These are phyloP conservation scores for Phocides pigmalion DNA, from an alignment of 1,140 invertebrate genomes.

Conservation along the genomic window DNA sequence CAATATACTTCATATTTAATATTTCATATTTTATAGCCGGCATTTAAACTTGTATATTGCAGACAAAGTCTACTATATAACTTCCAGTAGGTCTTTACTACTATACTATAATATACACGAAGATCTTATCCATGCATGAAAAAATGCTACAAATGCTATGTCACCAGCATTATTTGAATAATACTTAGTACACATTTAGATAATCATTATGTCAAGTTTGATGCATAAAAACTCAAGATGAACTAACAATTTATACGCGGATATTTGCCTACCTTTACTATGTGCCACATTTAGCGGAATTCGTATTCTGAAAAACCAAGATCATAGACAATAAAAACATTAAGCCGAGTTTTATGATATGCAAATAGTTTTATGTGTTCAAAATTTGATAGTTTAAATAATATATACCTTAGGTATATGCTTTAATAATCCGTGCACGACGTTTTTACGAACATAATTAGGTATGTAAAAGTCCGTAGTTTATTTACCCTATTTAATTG, in stretches of 20 bases:
- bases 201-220: too few species aligned
- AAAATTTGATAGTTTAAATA: not conserved
- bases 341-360: conserved; percentile 15
- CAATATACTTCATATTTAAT: too few species aligned
- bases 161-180: conserved; percentile 2
- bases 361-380: conserved; percentile 1
- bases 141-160: too few species aligned
- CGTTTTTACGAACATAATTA: not conserved
- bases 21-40: too few species aligned
- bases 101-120: too few species aligned
- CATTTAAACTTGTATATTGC: too few species aligned
- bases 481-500: too few species aligned
- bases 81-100: too few species aligned
- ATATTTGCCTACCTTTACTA: conserved; percentile 12
- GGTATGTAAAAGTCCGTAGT: too few species aligned
- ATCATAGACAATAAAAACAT: not conserved
- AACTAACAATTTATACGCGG: not conserved
- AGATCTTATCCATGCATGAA: too few species aligned
- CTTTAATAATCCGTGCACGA: not conserved
- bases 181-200: not conserved
- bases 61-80: too few species aligned
- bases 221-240: not conserved
- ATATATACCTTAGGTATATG: not conserved
- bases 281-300: conserved; percentile 18
- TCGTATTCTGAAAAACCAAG: not conserved